Evolutionary conservation across 2,888 invertebrate genomes (phyloP).

Genomic region (Drymonia ruficornis): DNA sequence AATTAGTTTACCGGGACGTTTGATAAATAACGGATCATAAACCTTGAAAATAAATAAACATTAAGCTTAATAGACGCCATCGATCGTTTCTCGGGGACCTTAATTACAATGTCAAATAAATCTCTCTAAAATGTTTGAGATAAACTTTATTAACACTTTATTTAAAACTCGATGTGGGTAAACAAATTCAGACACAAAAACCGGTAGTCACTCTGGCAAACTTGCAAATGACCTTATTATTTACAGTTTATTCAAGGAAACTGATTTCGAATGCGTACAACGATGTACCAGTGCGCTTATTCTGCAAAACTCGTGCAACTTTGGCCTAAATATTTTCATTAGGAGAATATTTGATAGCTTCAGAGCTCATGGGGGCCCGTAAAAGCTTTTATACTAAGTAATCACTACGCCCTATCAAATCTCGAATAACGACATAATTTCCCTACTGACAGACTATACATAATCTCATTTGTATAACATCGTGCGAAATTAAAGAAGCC

Average conservation of each 20-base stretch:
- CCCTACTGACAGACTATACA: constrained; percentile 17
- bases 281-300: constrained; percentile 9
- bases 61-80: not conserved
- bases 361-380: constrained; percentile 12
- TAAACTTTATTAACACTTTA: not conserved
- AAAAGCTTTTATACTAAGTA: constrained; percentile 18
- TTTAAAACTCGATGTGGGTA: constrained; percentile 2
- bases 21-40: constrained; percentile 8
- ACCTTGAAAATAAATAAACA: constrained; percentile 7
- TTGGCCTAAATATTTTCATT: constrained; percentile 4
- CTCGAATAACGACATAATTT: constrained; percentile 16
- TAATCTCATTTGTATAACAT: constrained; percentile 46
- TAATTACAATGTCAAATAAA: constrained; percentile 2
- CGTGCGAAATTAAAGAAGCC: constrained; percentile 51
- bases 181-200: constrained; percentile 11
- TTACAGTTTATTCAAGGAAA: constrained; percentile 28
- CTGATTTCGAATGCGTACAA: constrained; percentile 11
- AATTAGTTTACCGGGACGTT: constrained; percentile 14
- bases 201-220: constrained; percentile 25
- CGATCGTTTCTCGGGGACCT: not conserved
- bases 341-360: constrained; percentile 4
- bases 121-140: not conserved
- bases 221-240: constrained; percentile 30
- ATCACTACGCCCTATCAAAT: constrained; percentile 18
- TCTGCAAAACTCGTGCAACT: not conserved